Evolutionary conservation across 2,113 vertebrate species (phyloP).

Genomic region (Aldabrachelys gigantea): DNA sequence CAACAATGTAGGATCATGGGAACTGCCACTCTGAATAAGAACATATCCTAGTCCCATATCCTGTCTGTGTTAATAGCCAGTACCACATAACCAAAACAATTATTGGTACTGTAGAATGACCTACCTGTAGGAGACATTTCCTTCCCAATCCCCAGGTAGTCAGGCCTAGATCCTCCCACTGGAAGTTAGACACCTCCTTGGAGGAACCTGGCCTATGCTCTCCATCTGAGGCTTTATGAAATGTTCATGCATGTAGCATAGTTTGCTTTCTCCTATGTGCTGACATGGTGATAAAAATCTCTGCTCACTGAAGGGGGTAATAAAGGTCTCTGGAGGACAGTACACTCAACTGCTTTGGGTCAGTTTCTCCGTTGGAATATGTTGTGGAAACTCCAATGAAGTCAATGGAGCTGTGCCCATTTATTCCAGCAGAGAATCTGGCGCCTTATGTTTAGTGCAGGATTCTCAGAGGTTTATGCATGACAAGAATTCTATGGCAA

Average conservation of each 20-base stretch:
- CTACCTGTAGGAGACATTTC: not conserved
- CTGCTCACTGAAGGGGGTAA: not conserved
- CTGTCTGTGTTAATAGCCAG: not conserved
- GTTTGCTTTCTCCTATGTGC: not conserved
- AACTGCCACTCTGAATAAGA: not conserved
- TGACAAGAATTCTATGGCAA: not conserved
- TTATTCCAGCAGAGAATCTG: conserved; percentile 2
- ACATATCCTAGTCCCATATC: not conserved
- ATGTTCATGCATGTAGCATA: not conserved
- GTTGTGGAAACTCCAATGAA: not conserved
- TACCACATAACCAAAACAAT: not conserved
- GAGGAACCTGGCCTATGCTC: not conserved
- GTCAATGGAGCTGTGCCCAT: not conserved
- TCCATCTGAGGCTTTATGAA: not conserved
- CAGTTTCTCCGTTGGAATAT: not conserved
- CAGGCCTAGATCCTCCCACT: not conserved
- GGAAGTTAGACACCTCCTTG: not conserved
- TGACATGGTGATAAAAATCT: conserved; percentile 1
- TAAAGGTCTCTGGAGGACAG: not conserved
- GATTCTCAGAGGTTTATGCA: not conserved
- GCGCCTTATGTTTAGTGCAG: not conserved
- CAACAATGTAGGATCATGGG: not conserved
- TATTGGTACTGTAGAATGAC: not conserved
- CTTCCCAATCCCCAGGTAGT: not conserved
- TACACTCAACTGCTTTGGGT: not conserved